Conservation (phyloP, 64 coral and sea anemone species). For the Montipora sp. region DNA sequence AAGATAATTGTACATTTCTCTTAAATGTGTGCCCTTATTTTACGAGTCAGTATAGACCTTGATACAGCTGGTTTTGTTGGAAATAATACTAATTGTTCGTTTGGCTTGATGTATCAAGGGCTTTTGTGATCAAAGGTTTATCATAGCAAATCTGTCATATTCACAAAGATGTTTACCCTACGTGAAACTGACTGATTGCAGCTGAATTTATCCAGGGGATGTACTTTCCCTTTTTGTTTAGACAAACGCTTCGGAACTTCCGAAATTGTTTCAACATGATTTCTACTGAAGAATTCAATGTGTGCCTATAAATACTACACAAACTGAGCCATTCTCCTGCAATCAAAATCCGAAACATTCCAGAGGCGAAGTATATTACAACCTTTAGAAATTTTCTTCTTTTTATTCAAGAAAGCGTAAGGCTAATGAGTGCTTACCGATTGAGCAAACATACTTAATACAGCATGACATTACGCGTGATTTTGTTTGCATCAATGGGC, state of each 20-base stretch:
- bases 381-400: background rate
- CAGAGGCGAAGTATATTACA: background rate
- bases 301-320: too few relatives aligned
- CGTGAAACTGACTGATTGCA: background rate
- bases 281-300: background rate
- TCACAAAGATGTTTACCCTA: conserved; percentile 14
- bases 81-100: background rate
- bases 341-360: background rate
- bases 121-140: background rate
- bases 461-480: background rate
- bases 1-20: background rate
- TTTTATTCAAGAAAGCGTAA: conserved; percentile 12
- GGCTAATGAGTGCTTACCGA: background rate
- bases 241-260: background rate
- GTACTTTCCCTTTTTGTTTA: background rate
- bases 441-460: conserved; percentile 7
- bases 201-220: background rate
- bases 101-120: background rate
- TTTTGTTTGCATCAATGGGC: background rate
- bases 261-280: background rate
- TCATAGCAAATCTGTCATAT: conserved; percentile 7
- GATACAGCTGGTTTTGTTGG: background rate
- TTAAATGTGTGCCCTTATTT: too few relatives aligned
- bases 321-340: too few relatives aligned
- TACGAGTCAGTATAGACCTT: background rate